Evolutionary conservation across 2,113 vertebrate species (phyloP).

Genomic region (Percina caprodes): DNA sequence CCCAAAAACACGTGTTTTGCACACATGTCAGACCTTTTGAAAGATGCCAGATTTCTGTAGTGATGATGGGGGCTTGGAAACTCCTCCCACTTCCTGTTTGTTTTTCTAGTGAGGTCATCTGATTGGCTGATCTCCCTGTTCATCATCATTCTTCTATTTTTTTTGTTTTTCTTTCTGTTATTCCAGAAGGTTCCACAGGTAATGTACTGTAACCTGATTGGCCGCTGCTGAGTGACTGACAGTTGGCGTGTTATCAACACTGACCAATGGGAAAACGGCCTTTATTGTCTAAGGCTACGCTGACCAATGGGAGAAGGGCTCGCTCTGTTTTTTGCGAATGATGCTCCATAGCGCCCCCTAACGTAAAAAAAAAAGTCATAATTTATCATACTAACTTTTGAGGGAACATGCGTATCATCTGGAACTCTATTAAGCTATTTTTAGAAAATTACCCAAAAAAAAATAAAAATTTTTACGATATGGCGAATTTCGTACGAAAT

Average conservation of each 20-base stretch:
- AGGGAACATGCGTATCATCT: no score
- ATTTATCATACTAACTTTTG: no score
- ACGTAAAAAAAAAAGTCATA: no score
- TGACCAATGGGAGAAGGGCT: slow-evolving; percentile 71
- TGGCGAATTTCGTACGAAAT: no score
- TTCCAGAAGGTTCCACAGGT: slow-evolving; percentile 84
- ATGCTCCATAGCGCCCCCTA: no score
- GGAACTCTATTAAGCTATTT: no score
- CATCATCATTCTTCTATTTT: slow-evolving; percentile 84
- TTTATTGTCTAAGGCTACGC: slow-evolving; percentile 57
- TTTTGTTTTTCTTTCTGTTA: slow-evolving; percentile 77
- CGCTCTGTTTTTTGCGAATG: slow-evolving; percentile 54
- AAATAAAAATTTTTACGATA: no score
- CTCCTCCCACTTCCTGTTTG: slow-evolving; percentile 89
- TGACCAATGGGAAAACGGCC: slow-evolving; percentile 67
- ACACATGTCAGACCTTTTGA: no score
- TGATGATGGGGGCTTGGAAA: slow-evolving; percentile 84
- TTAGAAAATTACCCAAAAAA: no score
- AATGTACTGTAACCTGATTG: slow-evolving; percentile 71
- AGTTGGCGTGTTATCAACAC: slow-evolving; percentile 63
- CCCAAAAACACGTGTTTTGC: no score
- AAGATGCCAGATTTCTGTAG: no score
- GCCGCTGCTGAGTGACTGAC: slow-evolving; percentile 75
- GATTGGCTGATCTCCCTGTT: slow-evolving; percentile 82
- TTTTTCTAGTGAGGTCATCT: slow-evolving; percentile 79